A percentile compares a stretch with the other conserved stretches of the same genome.
Evolutionary conservation across 2,888 invertebrate species (phyloP).

Genomic region (Opisthograptis luteolata): DNA sequence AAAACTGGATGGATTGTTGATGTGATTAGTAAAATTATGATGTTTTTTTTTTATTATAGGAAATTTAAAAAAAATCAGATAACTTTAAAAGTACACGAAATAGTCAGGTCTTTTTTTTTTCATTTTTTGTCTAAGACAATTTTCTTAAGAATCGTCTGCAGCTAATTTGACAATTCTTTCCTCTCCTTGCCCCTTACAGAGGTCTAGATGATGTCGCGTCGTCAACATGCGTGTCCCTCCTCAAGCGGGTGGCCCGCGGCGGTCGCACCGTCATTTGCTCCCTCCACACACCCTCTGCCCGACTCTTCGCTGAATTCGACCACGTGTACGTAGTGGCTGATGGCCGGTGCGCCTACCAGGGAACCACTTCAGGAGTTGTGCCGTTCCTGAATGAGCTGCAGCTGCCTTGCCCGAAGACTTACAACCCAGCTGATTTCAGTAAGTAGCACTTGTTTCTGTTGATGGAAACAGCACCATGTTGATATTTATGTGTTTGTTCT

Average conservation of each 20-base stretch:
- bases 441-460: conserved; percentile 60
- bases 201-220: conserved; percentile 96
- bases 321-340: conserved; percentile 94
- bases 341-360: conserved; percentile 96
- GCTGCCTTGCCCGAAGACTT: conserved; percentile 94
- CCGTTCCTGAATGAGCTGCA: conserved; percentile 91
- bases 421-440: conserved; percentile 99
- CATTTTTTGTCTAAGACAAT: too few species aligned
- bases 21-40: too few species aligned
- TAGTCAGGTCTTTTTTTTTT: too few species aligned
- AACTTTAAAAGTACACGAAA: too few species aligned
- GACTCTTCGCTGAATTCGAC: conserved; percentile 95
- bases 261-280: conserved; percentile 97
- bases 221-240: conserved; percentile 92
- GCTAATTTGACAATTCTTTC: neutral
- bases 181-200: conserved; percentile 73
- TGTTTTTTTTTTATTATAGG: too few species aligned
- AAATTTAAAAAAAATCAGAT: too few species aligned
- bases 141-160: too few species aligned
- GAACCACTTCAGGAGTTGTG: conserved; percentile 90
- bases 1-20: too few species aligned
- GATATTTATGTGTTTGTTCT: too few species aligned
- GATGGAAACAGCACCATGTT: neutral
- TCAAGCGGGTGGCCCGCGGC: conserved; percentile 92
- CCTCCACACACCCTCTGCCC: conserved; percentile 98